These are phyloP conservation scores for Noctua janthe DNA, from an alignment of 2,888 invertebrate genomes.

Conservation along the genomic window DNA sequence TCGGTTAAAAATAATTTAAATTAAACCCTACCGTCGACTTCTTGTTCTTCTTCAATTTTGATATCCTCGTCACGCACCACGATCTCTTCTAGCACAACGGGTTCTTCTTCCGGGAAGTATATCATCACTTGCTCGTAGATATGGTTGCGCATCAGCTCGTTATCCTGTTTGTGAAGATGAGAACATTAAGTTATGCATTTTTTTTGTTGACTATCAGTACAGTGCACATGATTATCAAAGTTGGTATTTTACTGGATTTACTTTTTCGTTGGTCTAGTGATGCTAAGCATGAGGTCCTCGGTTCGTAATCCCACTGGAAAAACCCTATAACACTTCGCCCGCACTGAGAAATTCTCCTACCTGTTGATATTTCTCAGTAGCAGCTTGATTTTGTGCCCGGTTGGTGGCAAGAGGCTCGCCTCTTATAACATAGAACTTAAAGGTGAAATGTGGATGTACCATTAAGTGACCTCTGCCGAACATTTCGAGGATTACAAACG, in stretches of 20 bases:
- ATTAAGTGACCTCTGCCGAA: no score
- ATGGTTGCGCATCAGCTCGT: constrained; percentile 90
- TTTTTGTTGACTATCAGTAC: background rate
- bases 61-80: constrained; percentile 82
- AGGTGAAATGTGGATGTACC: background rate
- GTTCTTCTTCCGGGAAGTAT: constrained; percentile 90
- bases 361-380: background rate
- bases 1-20: no score
- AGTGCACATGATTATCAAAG: background rate
- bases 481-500: no score
- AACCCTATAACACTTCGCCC: no score
- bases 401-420: background rate
- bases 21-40: constrained; percentile 41
- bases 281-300: background rate
- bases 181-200: background rate
- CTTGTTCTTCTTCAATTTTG: constrained; percentile 76
- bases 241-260: background rate
- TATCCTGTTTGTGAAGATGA: constrained; percentile 88
- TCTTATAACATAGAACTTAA: background rate
- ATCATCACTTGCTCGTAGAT: constrained; percentile 91
- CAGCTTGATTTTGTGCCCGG: no score
- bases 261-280: background rate
- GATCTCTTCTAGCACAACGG: constrained; percentile 86
- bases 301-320: background rate
- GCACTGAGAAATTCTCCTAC: no score